phyloP scores from a whole-genome alignment of 2,888 invertebrate genomes.

The Drosophila falleni region DNA sequence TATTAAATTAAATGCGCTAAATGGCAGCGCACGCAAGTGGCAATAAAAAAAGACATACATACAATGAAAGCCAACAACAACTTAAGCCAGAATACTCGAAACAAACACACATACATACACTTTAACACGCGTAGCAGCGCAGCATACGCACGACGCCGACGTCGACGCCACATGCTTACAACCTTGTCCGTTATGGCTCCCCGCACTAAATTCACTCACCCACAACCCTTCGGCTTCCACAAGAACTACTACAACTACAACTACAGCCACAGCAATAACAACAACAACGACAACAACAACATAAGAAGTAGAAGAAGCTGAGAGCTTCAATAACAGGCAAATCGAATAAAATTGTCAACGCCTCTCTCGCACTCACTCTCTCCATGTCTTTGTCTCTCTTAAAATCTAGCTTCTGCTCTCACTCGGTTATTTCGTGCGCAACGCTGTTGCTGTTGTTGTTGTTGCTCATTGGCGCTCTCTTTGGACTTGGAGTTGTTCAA shows the following conservation, averaged over 20 bases:
- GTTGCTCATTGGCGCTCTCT: conserved; percentile 28
- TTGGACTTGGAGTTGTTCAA: conserved; percentile 36
- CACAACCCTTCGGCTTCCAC: conserved; percentile 46
- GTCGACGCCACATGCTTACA: conserved; percentile 70
- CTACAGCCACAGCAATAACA: conserved; percentile 1
- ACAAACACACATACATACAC: conserved; percentile 19
- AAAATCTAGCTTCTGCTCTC: conserved; percentile 28
- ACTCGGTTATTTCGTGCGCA: conserved; percentile 25
- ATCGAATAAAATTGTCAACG: conserved; percentile 65
- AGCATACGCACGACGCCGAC: conserved; percentile 38
- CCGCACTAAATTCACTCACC: conserved; percentile 43
- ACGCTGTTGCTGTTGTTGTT: conserved; percentile 18
- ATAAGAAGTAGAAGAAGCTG: conserved; percentile 12
- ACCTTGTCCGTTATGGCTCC: conserved; percentile 72
- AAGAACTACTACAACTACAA: conserved; percentile 32
- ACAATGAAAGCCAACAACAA: conserved; percentile 55
- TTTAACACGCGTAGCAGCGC: conserved; percentile 12
- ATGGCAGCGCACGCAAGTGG: conserved; percentile 78
- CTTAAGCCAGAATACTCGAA: conserved; percentile 42
- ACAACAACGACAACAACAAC: conserved; percentile 30
- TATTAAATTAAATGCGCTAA: conserved; percentile 80
- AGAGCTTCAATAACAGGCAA: conserved; percentile 35
- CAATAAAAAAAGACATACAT: conserved; percentile 50
- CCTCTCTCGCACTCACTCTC: conserved; percentile 25
- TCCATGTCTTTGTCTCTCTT: conserved; percentile 6